phyloP scores from a whole-genome alignment of 2,113 vertebrate species.

The Asarcornis scutulata region DNA sequence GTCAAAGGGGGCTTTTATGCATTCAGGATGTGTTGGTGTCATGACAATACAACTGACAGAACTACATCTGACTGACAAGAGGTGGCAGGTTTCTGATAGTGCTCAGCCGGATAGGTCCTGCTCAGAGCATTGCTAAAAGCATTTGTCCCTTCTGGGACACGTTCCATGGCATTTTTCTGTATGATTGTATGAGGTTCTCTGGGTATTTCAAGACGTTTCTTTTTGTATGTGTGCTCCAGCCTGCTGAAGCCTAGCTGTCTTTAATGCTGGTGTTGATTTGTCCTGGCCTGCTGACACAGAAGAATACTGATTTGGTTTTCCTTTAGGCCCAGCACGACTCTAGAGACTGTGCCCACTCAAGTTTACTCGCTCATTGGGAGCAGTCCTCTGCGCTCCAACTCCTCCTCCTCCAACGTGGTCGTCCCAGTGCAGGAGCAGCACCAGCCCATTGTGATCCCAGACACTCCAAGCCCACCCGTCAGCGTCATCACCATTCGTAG shows the following conservation, averaged over 20 bases:
- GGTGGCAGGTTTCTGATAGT: neutral
- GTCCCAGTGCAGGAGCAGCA: slow-evolving; percentile 82
- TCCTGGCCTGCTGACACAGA: neutral
- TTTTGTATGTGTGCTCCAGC: neutral
- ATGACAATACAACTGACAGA: neutral
- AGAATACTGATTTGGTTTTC: neutral
- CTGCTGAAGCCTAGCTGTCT: neutral
- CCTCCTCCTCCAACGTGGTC: slow-evolving; percentile 82
- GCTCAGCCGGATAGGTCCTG: neutral
- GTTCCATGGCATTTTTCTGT: rapidly evolving
- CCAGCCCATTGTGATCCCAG: slow-evolving; percentile 95
- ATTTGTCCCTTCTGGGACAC: neutral
- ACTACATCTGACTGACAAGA: neutral
- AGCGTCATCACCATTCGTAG: slow-evolving; percentile 99
- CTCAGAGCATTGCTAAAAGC: neutral
- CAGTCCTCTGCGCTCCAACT: slow-evolving; percentile 79
- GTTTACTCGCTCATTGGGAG: slow-evolving; percentile 84
- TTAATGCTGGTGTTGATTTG: neutral
- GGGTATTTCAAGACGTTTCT: neutral
- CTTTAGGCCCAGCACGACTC: slow-evolving; percentile 80
- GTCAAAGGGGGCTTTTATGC: neutral
- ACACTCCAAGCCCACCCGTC: slow-evolving; percentile 95
- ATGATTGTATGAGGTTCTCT: neutral
- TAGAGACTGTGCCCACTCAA: slow-evolving; percentile 81
- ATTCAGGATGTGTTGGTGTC: neutral